Percentiles rank a stretch among this genome's conserved stretches.
Conservation (phyloP, 2,888 invertebrate genomes). For the Achlya flavicornis region DNA sequence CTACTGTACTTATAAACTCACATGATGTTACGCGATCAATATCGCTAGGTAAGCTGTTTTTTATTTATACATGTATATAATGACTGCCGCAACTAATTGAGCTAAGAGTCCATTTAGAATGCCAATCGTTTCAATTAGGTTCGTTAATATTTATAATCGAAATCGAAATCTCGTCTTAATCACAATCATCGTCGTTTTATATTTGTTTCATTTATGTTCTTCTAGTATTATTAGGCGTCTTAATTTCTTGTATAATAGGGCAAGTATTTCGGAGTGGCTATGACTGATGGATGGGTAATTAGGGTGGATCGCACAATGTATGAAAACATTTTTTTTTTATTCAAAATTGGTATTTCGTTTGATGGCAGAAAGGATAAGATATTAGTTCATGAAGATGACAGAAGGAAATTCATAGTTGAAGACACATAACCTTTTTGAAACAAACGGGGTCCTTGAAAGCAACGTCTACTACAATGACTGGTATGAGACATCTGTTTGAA, state of each 20-base stretch:
- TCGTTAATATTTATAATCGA: neutral
- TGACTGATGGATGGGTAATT: no score
- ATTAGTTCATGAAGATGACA: no score
- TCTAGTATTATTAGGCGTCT: neutral
- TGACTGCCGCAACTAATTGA: conserved; percentile 3
- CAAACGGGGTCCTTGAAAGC: no score
- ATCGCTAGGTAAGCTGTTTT: neutral
- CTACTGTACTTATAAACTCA: neutral
- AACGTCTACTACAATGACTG: no score
- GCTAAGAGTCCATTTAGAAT: neutral
- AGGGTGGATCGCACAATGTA: no score
- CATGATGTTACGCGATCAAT: neutral
- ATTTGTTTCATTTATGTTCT: neutral
- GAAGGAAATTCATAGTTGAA: no score
- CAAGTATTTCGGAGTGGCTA: no score
- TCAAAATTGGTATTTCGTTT: no score
- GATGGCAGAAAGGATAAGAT: no score
- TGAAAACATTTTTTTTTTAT: no score
- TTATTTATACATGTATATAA: neutral
- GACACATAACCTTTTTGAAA: no score
- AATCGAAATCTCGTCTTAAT: conserved; percentile 5
- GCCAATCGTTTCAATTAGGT: neutral
- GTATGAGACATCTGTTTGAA: no score
- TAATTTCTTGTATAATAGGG: neutral
- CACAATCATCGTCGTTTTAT: neutral